These are phyloP conservation scores for Calycopis cecrops DNA, from an alignment of 1,140 invertebrate species.

Conservation along the genomic window DNA sequence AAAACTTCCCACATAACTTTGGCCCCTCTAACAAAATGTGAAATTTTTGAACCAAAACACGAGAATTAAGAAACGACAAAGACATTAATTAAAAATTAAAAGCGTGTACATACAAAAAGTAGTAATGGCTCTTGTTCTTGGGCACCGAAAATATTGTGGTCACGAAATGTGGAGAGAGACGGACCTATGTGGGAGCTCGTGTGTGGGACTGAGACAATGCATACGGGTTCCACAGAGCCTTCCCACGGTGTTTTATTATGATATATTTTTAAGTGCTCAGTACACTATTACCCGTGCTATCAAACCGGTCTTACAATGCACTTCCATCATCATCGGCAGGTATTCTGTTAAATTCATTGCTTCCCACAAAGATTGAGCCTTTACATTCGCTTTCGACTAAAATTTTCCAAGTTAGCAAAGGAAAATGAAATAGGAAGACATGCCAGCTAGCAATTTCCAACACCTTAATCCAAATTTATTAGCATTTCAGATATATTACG, in stretches of 20 bases:
- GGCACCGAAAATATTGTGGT: not conserved
- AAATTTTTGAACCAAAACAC: not conserved
- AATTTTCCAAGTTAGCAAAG: too few relatives aligned
- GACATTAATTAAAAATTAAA: constrained; percentile 11
- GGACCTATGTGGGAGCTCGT: not conserved
- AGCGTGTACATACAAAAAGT: constrained; percentile 1
- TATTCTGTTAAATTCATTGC: too few relatives aligned
- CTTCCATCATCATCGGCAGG: too few relatives aligned
- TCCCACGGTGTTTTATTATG: constrained; percentile 5
- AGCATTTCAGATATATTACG: too few relatives aligned
- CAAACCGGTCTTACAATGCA: constrained; percentile 2
- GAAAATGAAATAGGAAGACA: too few relatives aligned
- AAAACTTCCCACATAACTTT: not conserved
- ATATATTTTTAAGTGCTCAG: constrained; percentile 10
- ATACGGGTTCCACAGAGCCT: constrained; percentile 4
- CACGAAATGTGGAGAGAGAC: not conserved
- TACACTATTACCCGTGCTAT: constrained; percentile 2
- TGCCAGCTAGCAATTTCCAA: too few relatives aligned
- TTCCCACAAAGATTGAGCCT: too few relatives aligned
- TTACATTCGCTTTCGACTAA: too few relatives aligned
- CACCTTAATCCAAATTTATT: too few relatives aligned
- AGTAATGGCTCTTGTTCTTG: not conserved
- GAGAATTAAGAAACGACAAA: not conserved
- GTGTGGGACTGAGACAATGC: not conserved
- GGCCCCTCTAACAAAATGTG: not conserved